Evolutionary conservation across 2,113 vertebrate species (phyloP).

Genomic region (Percina caprodes): DNA sequence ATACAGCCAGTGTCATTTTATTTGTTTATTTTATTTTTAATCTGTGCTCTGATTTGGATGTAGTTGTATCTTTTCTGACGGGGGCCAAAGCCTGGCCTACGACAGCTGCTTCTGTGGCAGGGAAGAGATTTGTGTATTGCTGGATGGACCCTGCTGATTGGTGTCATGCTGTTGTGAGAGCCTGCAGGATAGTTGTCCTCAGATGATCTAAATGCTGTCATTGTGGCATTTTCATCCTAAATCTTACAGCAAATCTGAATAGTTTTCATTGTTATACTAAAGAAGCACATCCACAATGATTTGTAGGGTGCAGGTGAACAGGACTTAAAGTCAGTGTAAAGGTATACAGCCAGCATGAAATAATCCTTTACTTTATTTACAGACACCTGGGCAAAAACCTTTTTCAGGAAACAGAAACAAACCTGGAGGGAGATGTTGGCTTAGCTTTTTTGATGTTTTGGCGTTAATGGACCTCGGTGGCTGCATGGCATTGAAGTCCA

Average conservation of each 20-base stretch:
- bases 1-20: conserved; percentile 62
- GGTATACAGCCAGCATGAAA: background rate
- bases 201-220: background rate
- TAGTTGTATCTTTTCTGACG: conserved; percentile 32
- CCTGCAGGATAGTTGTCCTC: conserved; percentile 5
- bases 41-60: conserved; percentile 47
- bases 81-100: conserved; percentile 16
- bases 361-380: conserved; percentile 3
- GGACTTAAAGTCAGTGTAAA: background rate
- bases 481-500: conserved; percentile 7
- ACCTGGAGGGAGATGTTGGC: background rate
- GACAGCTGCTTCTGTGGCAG: conserved; percentile 5
- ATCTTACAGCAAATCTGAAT: background rate
- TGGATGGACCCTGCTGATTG: conserved; percentile 10
- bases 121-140: conserved; percentile 7
- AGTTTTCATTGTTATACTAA: background rate
- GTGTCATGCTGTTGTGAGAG: conserved; percentile 25
- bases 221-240: background rate
- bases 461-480: conserved; percentile 52
- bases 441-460: conserved; percentile 31
- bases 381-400: background rate
- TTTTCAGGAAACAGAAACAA: conserved; percentile 15
- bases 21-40: conserved; percentile 16
- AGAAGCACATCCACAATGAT: background rate
- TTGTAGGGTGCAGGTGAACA: background rate